Conservation (phyloP, 2,888 invertebrate species). For the Osmoderma eremita region DNA sequence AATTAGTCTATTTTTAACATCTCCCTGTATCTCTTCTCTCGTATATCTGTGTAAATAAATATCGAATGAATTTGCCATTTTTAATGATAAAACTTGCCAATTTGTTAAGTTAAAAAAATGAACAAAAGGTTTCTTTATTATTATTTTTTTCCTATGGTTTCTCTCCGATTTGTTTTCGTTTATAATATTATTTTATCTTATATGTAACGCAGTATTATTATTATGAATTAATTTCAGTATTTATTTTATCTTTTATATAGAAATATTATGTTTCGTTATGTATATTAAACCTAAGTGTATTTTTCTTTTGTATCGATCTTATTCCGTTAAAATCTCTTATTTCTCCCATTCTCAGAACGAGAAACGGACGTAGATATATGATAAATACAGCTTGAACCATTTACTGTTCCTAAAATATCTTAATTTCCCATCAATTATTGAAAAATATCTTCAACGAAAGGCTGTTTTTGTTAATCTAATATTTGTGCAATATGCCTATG, state of each 20-base stretch:
- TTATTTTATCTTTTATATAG: constrained; percentile 22
- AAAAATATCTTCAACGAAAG: too few species aligned
- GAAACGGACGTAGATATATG: too few species aligned
- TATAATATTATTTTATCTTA: constrained; percentile 6
- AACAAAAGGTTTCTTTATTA: neutral
- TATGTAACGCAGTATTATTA: constrained; percentile 32
- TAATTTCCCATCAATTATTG: too few species aligned
- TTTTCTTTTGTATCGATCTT: neutral
- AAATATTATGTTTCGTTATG: constrained; percentile 1
- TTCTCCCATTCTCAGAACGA: too few species aligned
- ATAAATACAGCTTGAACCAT: too few species aligned
- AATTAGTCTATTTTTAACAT: too few species aligned
- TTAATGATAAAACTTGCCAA: constrained; percentile 31
- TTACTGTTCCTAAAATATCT: too few species aligned
- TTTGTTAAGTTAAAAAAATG: neutral
- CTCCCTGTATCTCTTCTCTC: too few species aligned
- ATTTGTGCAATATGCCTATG: too few species aligned
- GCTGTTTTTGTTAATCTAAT: too few species aligned
- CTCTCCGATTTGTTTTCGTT: constrained; percentile 9
- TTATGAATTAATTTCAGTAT: constrained; percentile 34
- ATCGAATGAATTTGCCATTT: constrained; percentile 25
- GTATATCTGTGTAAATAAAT: constrained; percentile 9
- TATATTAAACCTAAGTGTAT: constrained; percentile 11
- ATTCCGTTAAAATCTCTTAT: neutral
- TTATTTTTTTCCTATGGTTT: neutral